These are phyloP conservation scores for Lagopus muta DNA, from an alignment of 2,113 vertebrate species.

Conservation along the genomic window DNA sequence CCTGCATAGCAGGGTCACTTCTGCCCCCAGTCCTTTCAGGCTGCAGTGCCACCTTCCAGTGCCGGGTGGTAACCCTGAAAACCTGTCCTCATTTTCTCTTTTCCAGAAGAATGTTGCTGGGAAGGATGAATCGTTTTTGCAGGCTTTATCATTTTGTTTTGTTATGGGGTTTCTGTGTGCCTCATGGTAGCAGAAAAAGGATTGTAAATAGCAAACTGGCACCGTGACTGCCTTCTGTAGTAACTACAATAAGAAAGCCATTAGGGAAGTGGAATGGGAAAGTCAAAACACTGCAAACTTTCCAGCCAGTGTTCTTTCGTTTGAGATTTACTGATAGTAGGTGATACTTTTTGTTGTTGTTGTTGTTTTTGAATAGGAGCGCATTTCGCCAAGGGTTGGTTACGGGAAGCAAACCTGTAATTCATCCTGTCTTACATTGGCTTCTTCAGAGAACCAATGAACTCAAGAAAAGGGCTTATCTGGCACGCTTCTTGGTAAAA, in stretches of 20 bases:
- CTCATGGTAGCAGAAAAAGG: neutral
- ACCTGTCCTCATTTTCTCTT: no score
- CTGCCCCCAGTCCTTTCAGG: neutral
- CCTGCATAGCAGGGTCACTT: conserved; percentile 19
- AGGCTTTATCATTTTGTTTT: neutral
- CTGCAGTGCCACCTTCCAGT: neutral
- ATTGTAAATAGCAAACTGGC: neutral
- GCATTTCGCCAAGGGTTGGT: conserved; percentile 93
- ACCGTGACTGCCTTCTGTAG: neutral
- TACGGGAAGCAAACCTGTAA: conserved; percentile 90
- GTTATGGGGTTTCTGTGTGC: rapidly evolving
- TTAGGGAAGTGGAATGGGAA: neutral
- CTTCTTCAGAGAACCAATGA: conserved; percentile 90
- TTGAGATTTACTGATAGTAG: neutral
- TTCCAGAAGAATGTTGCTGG: neutral
- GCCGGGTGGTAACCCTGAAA: neutral
- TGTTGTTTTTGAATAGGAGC: conserved; percentile 78
- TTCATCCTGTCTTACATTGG: conserved; percentile 94
- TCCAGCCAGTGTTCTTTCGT: neutral
- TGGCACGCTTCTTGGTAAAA: conserved; percentile 93
- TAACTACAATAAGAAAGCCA: neutral
- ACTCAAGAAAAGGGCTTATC: conserved; percentile 94
- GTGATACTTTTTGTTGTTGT: neutral
- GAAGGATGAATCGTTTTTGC: neutral
- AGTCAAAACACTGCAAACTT: neutral